Evolutionary conservation across 2,113 vertebrate species (phyloP).

Genomic region (Chroicocephalus ridibundus): DNA sequence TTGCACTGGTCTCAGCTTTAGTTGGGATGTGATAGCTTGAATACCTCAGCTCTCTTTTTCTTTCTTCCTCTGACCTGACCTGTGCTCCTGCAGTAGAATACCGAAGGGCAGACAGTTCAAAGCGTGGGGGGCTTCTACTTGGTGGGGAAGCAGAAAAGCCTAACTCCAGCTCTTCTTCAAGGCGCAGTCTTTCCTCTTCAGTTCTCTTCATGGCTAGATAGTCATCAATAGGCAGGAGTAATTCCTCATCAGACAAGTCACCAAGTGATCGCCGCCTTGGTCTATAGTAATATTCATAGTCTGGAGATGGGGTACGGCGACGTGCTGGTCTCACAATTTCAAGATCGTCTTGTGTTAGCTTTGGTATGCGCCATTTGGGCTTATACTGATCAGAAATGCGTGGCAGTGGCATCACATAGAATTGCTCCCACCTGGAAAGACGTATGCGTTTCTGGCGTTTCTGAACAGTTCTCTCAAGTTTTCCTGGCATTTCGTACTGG

Average conservation of each 20-base stretch:
- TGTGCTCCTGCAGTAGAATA: constrained; percentile 80
- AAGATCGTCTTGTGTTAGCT: constrained; percentile 90
- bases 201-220: constrained; percentile 95
- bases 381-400: constrained; percentile 95
- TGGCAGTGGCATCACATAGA: constrained; percentile 94
- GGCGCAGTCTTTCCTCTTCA: constrained; percentile 91
- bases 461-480: constrained; percentile 87
- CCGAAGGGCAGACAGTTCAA: constrained; percentile 89
- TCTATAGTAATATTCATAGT: constrained; percentile 85
- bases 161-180: constrained; percentile 92
- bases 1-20: constrained; percentile 87
- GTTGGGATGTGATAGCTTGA: constrained; percentile 89
- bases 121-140: constrained; percentile 90
- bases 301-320: constrained; percentile 84
- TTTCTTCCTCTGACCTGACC: constrained; percentile 77
- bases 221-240: constrained; percentile 92
- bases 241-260: constrained; percentile 92
- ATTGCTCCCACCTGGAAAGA: constrained; percentile 97
- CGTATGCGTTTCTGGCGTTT: constrained; percentile 95
- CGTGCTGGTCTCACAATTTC: constrained; percentile 95
- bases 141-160: constrained; percentile 95
- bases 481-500: constrained; percentile 96
- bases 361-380: constrained; percentile 89
- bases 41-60: constrained; percentile 78
- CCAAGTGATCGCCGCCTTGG: constrained; percentile 90